A percentile compares a stretch with the other conserved stretches of the same genome.
Conservation (phyloP, 2,797 vertebrate species). For the Hafferia zeledoni region DNA sequence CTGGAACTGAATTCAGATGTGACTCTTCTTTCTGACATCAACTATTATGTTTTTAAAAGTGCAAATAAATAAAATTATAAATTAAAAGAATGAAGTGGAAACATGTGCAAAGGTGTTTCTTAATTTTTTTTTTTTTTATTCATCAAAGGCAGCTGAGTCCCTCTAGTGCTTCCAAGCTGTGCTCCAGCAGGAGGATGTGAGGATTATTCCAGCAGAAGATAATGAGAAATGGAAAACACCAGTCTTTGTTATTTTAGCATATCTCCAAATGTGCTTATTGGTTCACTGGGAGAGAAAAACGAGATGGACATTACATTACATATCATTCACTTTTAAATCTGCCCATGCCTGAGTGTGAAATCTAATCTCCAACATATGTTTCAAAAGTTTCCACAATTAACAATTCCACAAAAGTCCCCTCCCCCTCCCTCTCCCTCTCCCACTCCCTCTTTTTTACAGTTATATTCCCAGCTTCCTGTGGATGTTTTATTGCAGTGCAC, state of each 20-base stretch:
- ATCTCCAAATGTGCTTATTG: background rate
- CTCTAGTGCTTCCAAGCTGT: background rate
- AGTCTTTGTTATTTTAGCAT: background rate
- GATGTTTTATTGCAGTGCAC: background rate
- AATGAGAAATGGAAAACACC: background rate
- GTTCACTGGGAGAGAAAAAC: background rate
- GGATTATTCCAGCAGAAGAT: background rate
- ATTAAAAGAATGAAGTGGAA: slow-evolving; percentile 18
- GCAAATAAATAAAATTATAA: slow-evolving; percentile 30
- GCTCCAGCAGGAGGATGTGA: background rate
- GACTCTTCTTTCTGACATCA: background rate
- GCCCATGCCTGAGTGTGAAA: background rate
- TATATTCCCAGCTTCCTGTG: background rate
- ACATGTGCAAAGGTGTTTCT: background rate
- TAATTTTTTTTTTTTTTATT: background rate
- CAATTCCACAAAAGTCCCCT: background rate
- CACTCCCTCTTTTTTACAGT: background rate
- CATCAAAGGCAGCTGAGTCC: slow-evolving; percentile 40
- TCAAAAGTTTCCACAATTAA: background rate
- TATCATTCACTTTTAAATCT: background rate
- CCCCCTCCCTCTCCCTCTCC: rapidly evolving
- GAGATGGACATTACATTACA: background rate
- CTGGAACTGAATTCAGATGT: slow-evolving; percentile 6
- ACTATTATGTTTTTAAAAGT: background rate
- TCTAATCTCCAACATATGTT: background rate